These are phyloP conservation scores for Enteromius mattozi DNA, from an alignment of 2,797 vertebrate genomes.

Conservation along the genomic window DNA sequence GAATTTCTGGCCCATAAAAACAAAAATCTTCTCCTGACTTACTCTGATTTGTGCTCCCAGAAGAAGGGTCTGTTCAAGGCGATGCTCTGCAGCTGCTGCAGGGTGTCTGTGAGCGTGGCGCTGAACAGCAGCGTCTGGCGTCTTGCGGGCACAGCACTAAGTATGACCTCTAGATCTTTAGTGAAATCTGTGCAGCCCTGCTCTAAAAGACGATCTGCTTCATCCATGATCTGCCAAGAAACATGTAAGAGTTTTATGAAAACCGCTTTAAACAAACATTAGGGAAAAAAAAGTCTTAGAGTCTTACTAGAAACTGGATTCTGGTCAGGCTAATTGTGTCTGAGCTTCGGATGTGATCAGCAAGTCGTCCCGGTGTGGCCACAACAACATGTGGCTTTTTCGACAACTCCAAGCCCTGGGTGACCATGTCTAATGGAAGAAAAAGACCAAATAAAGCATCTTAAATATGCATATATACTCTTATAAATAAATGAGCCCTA, in stretches of 20 bases:
- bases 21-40: constrained; percentile 60
- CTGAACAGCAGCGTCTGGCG: constrained; percentile 95
- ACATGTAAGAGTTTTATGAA: neutral
- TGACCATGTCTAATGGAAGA: constrained; percentile 87
- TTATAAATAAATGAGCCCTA: neutral
- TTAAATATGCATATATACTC: neutral
- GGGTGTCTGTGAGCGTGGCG: constrained; percentile 90
- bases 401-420: constrained; percentile 87
- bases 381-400: constrained; percentile 92
- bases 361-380: constrained; percentile 90
- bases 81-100: constrained; percentile 85
- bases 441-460: neutral
- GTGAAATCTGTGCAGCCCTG: constrained; percentile 94
- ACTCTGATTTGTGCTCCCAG: constrained; percentile 91
- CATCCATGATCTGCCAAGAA: constrained; percentile 86
- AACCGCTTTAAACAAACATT: neutral
- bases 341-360: constrained; percentile 93
- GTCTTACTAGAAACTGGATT: constrained; percentile 88
- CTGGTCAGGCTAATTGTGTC: constrained; percentile 87
- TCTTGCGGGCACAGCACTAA: constrained; percentile 77
- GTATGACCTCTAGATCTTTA: constrained; percentile 89
- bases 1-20: neutral
- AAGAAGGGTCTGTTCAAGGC: constrained; percentile 92
- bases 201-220: constrained; percentile 92
- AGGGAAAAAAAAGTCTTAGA: neutral